Evolutionary conservation across 2,888 invertebrate species (phyloP).

Genomic region (Pachymerium ferrugineum): DNA sequence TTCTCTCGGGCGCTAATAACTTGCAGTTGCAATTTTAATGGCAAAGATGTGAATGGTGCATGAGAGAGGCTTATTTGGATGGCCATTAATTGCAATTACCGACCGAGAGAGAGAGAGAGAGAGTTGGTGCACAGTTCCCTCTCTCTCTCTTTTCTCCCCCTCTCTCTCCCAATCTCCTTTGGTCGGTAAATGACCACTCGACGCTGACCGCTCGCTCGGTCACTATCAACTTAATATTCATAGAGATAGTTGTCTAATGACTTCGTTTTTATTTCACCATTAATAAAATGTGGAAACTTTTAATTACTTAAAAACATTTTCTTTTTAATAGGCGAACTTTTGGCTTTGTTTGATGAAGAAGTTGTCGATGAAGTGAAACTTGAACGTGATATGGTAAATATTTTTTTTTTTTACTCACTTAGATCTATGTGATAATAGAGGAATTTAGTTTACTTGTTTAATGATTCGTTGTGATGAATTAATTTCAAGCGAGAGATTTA

Average conservation of each 20-base stretch:
- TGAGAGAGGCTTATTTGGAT: conserved; percentile 15
- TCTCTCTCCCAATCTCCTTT: conserved; percentile 4
- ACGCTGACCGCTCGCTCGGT: conserved; percentile 10
- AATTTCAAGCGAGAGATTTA: too few species aligned
- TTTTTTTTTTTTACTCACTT: conserved; percentile 35
- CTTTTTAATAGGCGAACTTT: conserved; percentile 43
- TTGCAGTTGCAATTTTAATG: conserved; percentile 26
- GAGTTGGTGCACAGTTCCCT: background rate
- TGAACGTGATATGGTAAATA: conserved; percentile 47
- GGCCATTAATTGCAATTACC: conserved; percentile 18
- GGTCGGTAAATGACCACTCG: background rate
- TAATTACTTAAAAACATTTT: background rate
- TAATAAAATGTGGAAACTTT: background rate
- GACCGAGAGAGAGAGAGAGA: background rate
- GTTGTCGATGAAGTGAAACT: conserved; percentile 49
- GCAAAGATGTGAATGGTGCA: conserved; percentile 16
- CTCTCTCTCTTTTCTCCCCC: background rate
- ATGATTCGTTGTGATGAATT: too few species aligned
- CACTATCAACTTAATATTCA: conserved; percentile 10
- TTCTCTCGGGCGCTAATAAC: conserved; percentile 23
- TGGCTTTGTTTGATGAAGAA: conserved; percentile 45
- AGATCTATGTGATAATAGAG: too few species aligned
- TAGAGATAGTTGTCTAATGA: background rate
- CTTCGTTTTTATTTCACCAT: background rate
- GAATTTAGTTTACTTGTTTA: too few species aligned